Evolutionary conservation across 2,113 vertebrate genomes (phyloP).

Genomic region (Perca schrenkii): DNA sequence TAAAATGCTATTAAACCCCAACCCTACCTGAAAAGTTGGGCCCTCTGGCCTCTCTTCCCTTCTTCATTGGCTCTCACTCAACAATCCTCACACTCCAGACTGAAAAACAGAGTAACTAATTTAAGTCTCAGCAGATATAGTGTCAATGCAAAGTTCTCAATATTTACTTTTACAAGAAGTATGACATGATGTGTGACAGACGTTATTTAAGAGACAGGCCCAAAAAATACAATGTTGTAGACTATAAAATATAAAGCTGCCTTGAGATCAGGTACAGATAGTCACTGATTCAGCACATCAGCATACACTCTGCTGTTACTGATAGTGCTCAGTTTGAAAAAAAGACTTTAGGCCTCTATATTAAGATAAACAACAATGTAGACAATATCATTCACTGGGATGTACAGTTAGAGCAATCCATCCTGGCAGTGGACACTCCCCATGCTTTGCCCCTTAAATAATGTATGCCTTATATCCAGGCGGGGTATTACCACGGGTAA

Average conservation of each 20-base stretch:
- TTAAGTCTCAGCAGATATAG: slow-evolving; percentile 6
- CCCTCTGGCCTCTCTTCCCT: background rate
- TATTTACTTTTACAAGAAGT: background rate
- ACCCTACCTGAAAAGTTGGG: background rate
- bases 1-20: slow-evolving; percentile 16
- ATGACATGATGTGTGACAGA: background rate
- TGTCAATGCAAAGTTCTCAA: background rate
- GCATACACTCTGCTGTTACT: slow-evolving; percentile 18
- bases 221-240: slow-evolving; percentile 15
- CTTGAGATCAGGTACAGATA: slow-evolving; percentile 11
- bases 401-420: slow-evolving; percentile 35
- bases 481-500: slow-evolving; percentile 57
- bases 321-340: background rate
- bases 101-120: background rate
- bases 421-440: slow-evolving; percentile 40
- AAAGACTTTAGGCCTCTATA: slow-evolving; percentile 11
- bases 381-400: slow-evolving; percentile 41
- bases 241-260: slow-evolving; percentile 18
- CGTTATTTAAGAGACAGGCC: background rate
- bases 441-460: slow-evolving; percentile 48
- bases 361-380: slow-evolving; percentile 63
- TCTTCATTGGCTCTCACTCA: background rate
- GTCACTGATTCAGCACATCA: slow-evolving; percentile 16
- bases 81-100: slow-evolving; percentile 6
- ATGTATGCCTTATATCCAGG: slow-evolving; percentile 55